Evolutionary conservation across 2,797 vertebrate species (phyloP), one percentile per base, ranked within the genome.

Genomic region (Cercopithecus diana): DNA sequence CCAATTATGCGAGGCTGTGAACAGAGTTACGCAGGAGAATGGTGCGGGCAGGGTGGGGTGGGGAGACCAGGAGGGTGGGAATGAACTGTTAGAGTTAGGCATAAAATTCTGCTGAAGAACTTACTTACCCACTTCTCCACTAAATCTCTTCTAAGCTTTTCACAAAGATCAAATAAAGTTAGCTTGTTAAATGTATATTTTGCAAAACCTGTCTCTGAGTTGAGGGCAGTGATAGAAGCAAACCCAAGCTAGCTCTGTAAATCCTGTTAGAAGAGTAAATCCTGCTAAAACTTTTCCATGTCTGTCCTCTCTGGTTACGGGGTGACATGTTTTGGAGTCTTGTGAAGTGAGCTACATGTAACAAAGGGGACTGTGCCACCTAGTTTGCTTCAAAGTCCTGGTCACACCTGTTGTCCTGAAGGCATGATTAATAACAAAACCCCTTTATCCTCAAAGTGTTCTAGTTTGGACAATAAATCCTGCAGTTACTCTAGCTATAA

Each of bases 141-240:
- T 83, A 92, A 97, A 96, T 97, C 61, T 80, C 33, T 39, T 96
- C 73, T 95, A 94, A 96, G 75, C 28, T 96, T 94, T 90, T 94
- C 61, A 81, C 17, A 30, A 94, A 95, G 79, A 86, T 94, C 84
- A 97, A 95, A 95, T 81, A 28, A 93, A 98, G 64, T 93, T 92
- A 89, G 36, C 97, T 93, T 94, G 79, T 91, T 84, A 93, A 96
- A 94, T 83, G 83, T 50, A 33, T 93, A 94, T 91, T 96, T 98
- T 43, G 84, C 88, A 84, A 94, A 97, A 95, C 33, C 39, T 92
- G 26, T 94, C 85, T 67, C 90, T 95, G 70, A 96, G 22, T 96
- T 93, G 52, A 85, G 28, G 77, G 88, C 14, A 58, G 28, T 1
- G 50, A 84, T 24, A 72, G 2, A 10, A 89, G 9, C 36, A 73